Base-by-base conservation (phyloP, 2,113 vertebrate genomes). In the Festucalex cinctus region DNA sequence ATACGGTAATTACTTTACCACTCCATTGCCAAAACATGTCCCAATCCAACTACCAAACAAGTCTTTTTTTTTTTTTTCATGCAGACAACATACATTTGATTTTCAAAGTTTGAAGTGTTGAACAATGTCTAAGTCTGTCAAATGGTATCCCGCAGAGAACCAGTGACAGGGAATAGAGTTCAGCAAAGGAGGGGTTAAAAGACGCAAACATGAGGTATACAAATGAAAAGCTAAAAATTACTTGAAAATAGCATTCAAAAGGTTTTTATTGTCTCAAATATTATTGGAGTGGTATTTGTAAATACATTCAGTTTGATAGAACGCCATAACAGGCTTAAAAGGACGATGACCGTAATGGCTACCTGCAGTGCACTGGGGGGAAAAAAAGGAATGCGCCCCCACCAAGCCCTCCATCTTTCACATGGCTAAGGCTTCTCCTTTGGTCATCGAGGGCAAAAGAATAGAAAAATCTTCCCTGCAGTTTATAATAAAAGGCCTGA, bases 61-160 rank as follows among this genome's bases (percentile, higher is more conserved):
- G 26, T 69, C 76, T 70, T 70, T 62, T 80, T 85, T 75, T 70
- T 70, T 62, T 80, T 85, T 75, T 48, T 70, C 73, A 87, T 87
- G 83, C 88, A 90, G 89, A 91, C 86, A 91, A 90, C 86, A 82
- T 90, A 86, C 82, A 94, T 95, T 96, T 94, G 71, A 93, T 91
- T 90, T 86, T 84, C 7, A 82, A 92, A 90, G 90, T 95, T 93
- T 94, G 93, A 96, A 93, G 93, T 93, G 90, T 94, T 92, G 94
- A 94, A 95, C 90, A 91, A 82, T 92, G 92, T 93, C 90, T 92
- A 93, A 93, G 92, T 92, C 89, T 92, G 89, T 88, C 91, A 89
- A 95, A 93, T 92, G 94, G 94, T 85, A 85, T 94, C 95, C 94
- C 94, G 94, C 94, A 91, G 94, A 92, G 95, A 92, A 85, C 83